These are phyloP conservation scores for Drosophila carrolli DNA, from an alignment of 1,140 invertebrate species.

Conservation along the genomic window DNA sequence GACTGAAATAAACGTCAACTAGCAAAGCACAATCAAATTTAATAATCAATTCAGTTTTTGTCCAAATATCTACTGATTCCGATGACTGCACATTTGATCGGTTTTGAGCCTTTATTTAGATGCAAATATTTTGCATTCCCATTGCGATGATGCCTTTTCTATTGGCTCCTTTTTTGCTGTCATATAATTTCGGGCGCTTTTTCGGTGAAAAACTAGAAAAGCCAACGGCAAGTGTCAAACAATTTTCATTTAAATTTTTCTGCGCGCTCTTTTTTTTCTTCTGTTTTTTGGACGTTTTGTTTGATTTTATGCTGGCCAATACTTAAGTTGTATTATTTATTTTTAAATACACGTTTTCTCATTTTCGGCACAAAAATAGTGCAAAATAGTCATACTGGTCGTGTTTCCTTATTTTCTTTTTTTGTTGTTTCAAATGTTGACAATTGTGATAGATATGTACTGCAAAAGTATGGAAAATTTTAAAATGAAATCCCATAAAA, in stretches of 20 bases:
- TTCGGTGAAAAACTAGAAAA: constrained; percentile 6
- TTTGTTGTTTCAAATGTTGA: constrained; percentile 16
- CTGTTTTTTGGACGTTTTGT: constrained; percentile 6
- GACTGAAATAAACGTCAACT: constrained; percentile 8
- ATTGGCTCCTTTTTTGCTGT: neutral
- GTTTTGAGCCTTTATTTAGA: constrained; percentile 13
- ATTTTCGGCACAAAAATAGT: constrained; percentile 15
- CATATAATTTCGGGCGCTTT: neutral
- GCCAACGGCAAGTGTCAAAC: constrained; percentile 22
- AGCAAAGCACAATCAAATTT: neutral
- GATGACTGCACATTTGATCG: constrained; percentile 9
- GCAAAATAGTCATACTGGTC: constrained; percentile 5
- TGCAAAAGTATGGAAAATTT: constrained; percentile 28
- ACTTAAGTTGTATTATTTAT: constrained; percentile 9
- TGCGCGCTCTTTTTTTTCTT: neutral
- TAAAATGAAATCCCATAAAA: constrained; percentile 6
- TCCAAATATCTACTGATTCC: constrained; percentile 6
- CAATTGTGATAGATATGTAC: constrained; percentile 17
- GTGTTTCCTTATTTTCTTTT: constrained; percentile 1
- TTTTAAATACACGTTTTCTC: constrained; percentile 4
- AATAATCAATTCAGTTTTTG: neutral
- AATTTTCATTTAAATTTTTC: constrained; percentile 2
- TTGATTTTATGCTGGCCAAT: constrained; percentile 9
- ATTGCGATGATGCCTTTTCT: constrained; percentile 4
- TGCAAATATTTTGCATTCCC: constrained; percentile 11